These are phyloP conservation scores for Erethizon dorsatum DNA, from an alignment of 2,797 vertebrate species.

Conservation along the genomic window DNA sequence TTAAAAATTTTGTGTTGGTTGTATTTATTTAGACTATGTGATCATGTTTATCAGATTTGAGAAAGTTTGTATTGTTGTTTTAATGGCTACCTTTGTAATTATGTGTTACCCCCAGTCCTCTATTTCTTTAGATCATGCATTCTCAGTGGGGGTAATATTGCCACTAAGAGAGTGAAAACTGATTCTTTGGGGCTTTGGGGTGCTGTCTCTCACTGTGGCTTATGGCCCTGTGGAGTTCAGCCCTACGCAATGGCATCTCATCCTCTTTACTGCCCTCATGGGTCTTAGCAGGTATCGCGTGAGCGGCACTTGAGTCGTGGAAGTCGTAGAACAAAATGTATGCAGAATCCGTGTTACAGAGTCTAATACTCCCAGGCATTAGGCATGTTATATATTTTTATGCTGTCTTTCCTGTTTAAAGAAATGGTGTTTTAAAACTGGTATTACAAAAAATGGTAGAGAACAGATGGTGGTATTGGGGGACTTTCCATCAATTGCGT, in stretches of 20 bases:
- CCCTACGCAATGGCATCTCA: not conserved
- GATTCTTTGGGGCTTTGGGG: not conserved
- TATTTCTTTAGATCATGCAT: conserved; percentile 7
- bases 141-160: not conserved
- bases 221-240: not conserved
- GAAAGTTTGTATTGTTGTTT: not conserved
- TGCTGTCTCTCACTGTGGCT: not conserved
- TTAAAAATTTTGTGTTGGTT: not conserved
- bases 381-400: not conserved
- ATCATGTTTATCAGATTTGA: not conserved
- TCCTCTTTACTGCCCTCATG: not conserved
- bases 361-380: not conserved
- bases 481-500: not conserved
- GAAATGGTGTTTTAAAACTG: not conserved
- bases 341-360: not conserved
- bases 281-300: not conserved
- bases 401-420: not conserved
- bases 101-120: not conserved
- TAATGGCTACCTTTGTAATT: not conserved
- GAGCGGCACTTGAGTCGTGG: not conserved
- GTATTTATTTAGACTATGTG: not conserved
- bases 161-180: not conserved
- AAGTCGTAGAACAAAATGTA: not conserved
- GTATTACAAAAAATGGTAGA: not conserved
- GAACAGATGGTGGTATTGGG: not conserved